Base-by-base conservation (phyloP, 2,888 invertebrate genomes). In the Callinectes sapidus region DNA sequence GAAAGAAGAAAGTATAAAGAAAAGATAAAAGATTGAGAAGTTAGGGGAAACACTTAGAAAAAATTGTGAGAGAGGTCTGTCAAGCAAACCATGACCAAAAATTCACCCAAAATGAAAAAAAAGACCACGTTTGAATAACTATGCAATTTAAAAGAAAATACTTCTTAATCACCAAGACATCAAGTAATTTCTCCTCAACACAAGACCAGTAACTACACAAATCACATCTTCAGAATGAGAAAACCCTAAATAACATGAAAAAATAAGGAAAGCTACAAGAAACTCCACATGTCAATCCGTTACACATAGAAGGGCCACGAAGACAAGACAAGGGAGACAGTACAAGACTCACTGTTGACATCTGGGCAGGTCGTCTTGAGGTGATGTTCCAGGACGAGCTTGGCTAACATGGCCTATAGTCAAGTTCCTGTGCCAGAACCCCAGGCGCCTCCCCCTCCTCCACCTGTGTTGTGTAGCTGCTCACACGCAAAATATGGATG, bases 381-480 rank as follows among this genome's bases (percentile, higher is more conserved):
- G 95, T 96, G 96, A 94, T 96, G 96, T 95, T 97, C 96, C 54
- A 97, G 95, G 90, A 97, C 96, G 87, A 97, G 95, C 95, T 96
- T 96, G 0, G 97, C 97, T 86, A 97, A 95, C 92, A 97, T 95
- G 48, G 97, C 96, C 97, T 96, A 85, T 97, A 95, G 87, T 96
- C 96, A 93, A 96, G 95, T 94, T 96, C 95, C 92, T 96, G 95
- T 0, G 97, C 96, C 95, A 97, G 96, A 61, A 97, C 96, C 95
- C 97, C 97, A 35, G 96, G 96, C 88, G 96, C 96, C 95, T 96
- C 95, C 8, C 96, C 92, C 96, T 96, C 96, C 89, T 94, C 93
- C 28, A 96, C 93, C 3, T 95, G 95, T 88, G 96, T 95, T 95
- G 96, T 96, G 93, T 96, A 96, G 92, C 96, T 96, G 87, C 18